Percentiles rank a stretch among this genome's conserved stretches.
Conservation (phyloP, 2,797 vertebrate genomes). For the Toxotes lorentzi region DNA sequence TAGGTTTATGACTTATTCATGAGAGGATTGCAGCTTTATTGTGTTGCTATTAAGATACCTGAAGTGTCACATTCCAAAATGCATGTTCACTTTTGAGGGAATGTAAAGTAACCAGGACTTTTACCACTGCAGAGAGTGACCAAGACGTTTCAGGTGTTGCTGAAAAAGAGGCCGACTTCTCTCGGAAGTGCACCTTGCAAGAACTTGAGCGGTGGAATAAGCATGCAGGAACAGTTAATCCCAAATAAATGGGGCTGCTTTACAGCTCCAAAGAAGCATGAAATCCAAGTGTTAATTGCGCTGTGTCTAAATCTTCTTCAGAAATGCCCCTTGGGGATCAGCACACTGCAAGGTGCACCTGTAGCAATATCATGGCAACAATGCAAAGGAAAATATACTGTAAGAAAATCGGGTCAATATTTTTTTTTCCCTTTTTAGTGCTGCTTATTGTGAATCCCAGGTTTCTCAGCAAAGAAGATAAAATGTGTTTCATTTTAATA, state of each 20-base stretch:
- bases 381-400: neutral
- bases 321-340: neutral
- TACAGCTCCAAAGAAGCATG: conserved; percentile 5
- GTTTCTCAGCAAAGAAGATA: neutral
- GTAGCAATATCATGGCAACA: neutral
- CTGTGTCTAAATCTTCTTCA: neutral
- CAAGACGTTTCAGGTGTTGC: neutral
- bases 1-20: neutral
- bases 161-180: no score
- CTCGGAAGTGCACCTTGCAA: neutral
- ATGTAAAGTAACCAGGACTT: neutral
- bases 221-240: conserved; percentile 13
- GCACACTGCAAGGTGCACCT: conserved; percentile 19
- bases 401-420: neutral
- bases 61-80: neutral
- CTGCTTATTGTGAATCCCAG: neutral
- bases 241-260: conserved; percentile 1
- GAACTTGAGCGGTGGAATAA: neutral
- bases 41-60: neutral
- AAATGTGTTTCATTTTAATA: neutral
- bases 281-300: conserved; percentile 8
- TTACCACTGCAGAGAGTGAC: neutral
- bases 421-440: neutral
- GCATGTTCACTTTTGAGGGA: neutral
- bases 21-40: neutral